Evolutionary conservation across 2,113 vertebrate species (phyloP), one percentile per base, ranked within the genome.

Genomic region (Nesoenas mayeri): DNA sequence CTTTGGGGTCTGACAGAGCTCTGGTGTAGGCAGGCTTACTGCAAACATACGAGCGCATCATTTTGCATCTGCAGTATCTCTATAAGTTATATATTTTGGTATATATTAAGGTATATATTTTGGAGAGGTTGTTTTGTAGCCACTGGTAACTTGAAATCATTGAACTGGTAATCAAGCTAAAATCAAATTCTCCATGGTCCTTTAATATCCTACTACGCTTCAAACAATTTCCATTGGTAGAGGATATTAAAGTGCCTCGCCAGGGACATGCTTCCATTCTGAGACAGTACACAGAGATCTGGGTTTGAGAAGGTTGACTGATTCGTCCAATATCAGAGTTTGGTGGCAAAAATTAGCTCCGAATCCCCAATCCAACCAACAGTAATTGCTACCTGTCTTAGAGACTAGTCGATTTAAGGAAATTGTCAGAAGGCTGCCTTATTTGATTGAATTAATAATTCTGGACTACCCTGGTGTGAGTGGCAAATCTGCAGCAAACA

Each of bases 221-320:
- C 42, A 32, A 88, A 67, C 42, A 75, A 66, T 20, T 18, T 84
- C 20, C 40, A 47, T 28, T 0, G 1, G 91, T 65, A 65, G 69
- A 74, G n/a, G 90, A 84, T 86, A 93, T 86, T 94, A 56, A 86
- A 93, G 28, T 36, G 44, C 25, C 92, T 93, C 85, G 70, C 88
- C 8, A 0, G 54, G 57, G 77, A 50, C 16, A 36, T 86, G 65
- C 24, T 89, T 69, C 31, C 31, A 75, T 91, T 67, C 77, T 71
- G 50, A 79, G 57, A 48, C 18, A 83, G 36, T 31, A 47, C 29
- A 54, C 22, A 70, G 64, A 82, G 40, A 53, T 61, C 54, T 38
- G 28, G 22, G 10, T 15, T 88, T 79, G 44, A n/a, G 69, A 54
- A 75, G 40, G 47, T 70, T 86, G 79, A 86, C 53, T 84, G 73